These are phyloP conservation scores for Epinephelus awoara DNA, from an alignment of 2,797 vertebrate species.

Conservation along the genomic window DNA sequence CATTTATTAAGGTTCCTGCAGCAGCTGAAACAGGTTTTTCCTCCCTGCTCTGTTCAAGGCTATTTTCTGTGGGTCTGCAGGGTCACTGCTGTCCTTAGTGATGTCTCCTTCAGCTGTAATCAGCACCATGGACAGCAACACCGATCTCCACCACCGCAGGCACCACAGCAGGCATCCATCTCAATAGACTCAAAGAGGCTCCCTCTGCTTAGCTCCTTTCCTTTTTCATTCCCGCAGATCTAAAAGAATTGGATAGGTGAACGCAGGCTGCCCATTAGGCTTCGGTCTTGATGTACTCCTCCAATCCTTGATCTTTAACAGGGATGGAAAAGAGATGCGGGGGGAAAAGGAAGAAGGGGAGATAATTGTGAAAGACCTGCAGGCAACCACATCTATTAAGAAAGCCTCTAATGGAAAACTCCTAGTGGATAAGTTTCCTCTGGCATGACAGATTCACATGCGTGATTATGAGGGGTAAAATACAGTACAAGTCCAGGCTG, in stretches of 20 bases:
- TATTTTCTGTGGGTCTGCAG: slow-evolving; percentile 72
- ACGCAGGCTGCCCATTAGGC: slow-evolving; percentile 63
- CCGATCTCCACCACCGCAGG: slow-evolving; percentile 55
- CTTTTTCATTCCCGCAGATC: slow-evolving; percentile 64
- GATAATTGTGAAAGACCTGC: slow-evolving; percentile 56
- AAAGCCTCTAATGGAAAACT: slow-evolving; percentile 52
- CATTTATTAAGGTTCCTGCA: slow-evolving; percentile 68
- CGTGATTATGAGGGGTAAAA: slow-evolving; percentile 44
- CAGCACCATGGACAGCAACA: slow-evolving; percentile 87
- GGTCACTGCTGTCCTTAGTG: slow-evolving; percentile 77
- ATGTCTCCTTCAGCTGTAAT: slow-evolving; percentile 82
- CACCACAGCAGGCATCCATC: slow-evolving; percentile 76
- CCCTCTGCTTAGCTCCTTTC: slow-evolving; percentile 51
- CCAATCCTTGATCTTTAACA: slow-evolving; percentile 55
- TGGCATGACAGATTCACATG: slow-evolving; percentile 45
- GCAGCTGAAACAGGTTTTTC: slow-evolving; percentile 66
- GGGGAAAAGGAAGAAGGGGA: slow-evolving; percentile 22
- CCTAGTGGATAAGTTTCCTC: slow-evolving; percentile 34
- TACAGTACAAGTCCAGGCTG: slow-evolving; percentile 35
- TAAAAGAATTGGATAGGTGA: slow-evolving; percentile 73
- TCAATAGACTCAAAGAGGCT: slow-evolving; percentile 71
- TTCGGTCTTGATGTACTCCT: slow-evolving; percentile 55
- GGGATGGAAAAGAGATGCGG: slow-evolving; percentile 33
- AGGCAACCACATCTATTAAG: slow-evolving; percentile 61
- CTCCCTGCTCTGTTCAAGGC: slow-evolving; percentile 67